Conservation (phyloP, 2,113 vertebrate species). For the Anser brachyrhynchus region DNA sequence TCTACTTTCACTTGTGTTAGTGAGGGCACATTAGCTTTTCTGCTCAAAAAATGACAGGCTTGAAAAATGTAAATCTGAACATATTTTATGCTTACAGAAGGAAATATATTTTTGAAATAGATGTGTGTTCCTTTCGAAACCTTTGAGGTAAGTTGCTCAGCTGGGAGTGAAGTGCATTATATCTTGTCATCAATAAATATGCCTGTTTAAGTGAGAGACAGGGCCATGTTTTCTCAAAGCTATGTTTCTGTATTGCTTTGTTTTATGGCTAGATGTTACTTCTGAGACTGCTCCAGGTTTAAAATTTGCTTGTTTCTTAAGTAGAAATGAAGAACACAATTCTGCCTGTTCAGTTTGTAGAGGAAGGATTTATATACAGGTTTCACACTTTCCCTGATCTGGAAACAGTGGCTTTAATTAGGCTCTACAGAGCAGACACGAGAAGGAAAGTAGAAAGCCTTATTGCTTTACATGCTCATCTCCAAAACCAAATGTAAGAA, state of each 20-base stretch:
- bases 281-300: not conserved
- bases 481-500: not conserved
- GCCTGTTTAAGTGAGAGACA: slow-evolving; percentile 19
- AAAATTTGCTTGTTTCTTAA: not conserved
- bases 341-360: not conserved
- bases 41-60: not conserved
- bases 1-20: not conserved
- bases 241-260: not conserved
- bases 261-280: not conserved
- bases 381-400: not conserved
- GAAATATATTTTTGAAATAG: slow-evolving; percentile 36
- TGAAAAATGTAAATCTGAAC: slow-evolving; percentile 3
- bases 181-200: slow-evolving; percentile 16
- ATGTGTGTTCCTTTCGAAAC: not conserved
- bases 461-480: not conserved
- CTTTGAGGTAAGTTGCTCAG: not conserved
- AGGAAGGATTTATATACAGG: not conserved
- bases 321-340: not conserved
- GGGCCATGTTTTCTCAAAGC: not conserved
- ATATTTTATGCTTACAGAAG: not conserved
- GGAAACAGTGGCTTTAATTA: slow-evolving; percentile 4
- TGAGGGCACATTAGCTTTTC: not conserved
- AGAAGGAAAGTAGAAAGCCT: not conserved
- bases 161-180: not conserved
- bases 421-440: not conserved